These are phyloP conservation scores for Cataglyphis albicans DNA, from an alignment of 2,888 invertebrate species.

Conservation along the genomic window DNA sequence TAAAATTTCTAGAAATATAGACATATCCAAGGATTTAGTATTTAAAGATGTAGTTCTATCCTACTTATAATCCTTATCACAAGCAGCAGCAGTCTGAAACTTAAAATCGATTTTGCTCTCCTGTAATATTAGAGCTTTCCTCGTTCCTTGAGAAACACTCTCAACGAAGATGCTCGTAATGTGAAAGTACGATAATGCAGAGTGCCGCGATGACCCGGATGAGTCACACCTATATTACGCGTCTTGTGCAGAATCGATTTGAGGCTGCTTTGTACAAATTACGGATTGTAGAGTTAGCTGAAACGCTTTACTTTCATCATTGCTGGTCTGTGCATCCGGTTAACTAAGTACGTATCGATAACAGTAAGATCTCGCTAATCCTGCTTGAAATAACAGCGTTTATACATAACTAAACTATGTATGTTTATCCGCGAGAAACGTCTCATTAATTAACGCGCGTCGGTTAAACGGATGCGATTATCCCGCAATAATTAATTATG, in stretches of 20 bases:
- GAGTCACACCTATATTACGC: not conserved
- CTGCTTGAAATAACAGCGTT: not conserved
- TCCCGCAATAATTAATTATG: conserved; percentile 13
- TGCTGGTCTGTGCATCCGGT: conserved; percentile 1
- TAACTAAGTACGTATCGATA: not conserved
- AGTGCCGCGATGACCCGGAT: not conserved
- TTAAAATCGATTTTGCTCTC: not conserved
- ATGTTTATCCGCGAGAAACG: not conserved
- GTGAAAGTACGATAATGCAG: conserved; percentile 14
- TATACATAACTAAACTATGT: conserved; percentile 11
- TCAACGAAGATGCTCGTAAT: not conserved
- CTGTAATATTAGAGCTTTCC: not conserved
- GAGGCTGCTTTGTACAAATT: conserved; percentile 25
- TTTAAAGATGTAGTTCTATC: not conserved
- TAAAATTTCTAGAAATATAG: conserved; percentile 4
- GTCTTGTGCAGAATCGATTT: conserved; percentile 5
- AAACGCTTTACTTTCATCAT: conserved; percentile 37
- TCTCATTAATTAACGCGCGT: conserved; percentile 24
- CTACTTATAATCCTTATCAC: not conserved
- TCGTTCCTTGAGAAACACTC: not conserved
- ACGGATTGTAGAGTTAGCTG: conserved; percentile 17
- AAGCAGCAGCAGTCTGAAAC: not conserved
- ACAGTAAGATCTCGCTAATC: not conserved
- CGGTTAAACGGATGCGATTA: conserved; percentile 1
- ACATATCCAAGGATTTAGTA: not conserved